Evolutionary conservation across 2,113 vertebrate species (phyloP).

Genomic region (Myodes glareolus): DNA sequence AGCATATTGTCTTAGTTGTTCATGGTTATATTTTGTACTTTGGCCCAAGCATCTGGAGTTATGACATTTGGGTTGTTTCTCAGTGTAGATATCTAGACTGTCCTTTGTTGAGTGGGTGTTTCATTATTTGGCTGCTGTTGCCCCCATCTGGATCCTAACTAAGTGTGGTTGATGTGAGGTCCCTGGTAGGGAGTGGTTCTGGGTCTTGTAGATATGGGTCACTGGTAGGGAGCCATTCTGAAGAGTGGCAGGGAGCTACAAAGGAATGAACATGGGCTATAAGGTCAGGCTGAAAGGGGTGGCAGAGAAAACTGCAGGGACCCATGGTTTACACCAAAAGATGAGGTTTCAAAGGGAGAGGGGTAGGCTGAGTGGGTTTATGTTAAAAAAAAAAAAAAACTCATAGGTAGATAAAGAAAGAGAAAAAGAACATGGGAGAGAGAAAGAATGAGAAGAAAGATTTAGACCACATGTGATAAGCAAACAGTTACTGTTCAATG

Average conservation of each 20-base stretch:
- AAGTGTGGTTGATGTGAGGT: neutral
- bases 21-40: neutral
- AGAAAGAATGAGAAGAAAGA: neutral
- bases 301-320: neutral
- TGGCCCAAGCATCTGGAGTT: neutral
- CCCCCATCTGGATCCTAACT: neutral
- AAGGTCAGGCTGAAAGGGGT: neutral
- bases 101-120: neutral
- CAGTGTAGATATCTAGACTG: neutral
- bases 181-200: neutral
- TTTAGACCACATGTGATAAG: neutral
- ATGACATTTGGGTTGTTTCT: neutral
- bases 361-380: neutral
- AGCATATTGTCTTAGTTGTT: neutral
- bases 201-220: neutral
- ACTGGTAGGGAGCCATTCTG: neutral
- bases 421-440: no score
- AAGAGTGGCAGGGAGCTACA: neutral
- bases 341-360: neutral
- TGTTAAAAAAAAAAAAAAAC: neutral
- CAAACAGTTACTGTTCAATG: neutral
- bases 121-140: neutral
- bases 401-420: neutral
- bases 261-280: neutral
- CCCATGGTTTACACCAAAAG: neutral